phyloP scores from a whole-genome alignment of 2,888 invertebrate species.

The Stenodema calcarata region DNA sequence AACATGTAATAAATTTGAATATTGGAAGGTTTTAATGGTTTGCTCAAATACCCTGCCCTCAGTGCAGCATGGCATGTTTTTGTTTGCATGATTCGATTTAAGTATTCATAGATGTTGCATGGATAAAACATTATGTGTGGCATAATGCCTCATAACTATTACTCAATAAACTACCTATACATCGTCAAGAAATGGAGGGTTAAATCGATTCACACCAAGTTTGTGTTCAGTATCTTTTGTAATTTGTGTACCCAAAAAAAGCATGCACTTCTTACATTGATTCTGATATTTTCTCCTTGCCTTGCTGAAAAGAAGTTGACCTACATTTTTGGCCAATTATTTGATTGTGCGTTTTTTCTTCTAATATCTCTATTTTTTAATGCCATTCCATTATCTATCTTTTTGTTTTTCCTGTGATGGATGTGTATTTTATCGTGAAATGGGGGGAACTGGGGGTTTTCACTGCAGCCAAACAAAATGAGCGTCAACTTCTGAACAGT shows the following conservation, averaged over 20 bases:
- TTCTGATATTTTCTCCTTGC: slow-evolving; percentile 40
- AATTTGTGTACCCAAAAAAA: slow-evolving; percentile 34
- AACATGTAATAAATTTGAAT: too few relatives aligned
- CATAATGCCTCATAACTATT: neutral
- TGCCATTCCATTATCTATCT: slow-evolving; percentile 51
- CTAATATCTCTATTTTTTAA: slow-evolving; percentile 61
- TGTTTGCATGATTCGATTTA: slow-evolving; percentile 30
- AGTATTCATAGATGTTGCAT: slow-evolving; percentile 31
- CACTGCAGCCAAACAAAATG: slow-evolving; percentile 71
- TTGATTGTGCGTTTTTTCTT: slow-evolving; percentile 67
- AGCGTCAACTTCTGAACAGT: slow-evolving; percentile 80
- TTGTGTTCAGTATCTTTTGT: slow-evolving; percentile 1
- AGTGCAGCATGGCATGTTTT: slow-evolving; percentile 39
- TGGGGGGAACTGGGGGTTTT: slow-evolving; percentile 41
- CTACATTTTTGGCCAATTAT: slow-evolving; percentile 83
- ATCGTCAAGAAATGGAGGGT: neutral
- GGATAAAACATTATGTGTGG: neutral
- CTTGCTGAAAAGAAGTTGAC: slow-evolving; percentile 84
- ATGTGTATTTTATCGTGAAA: slow-evolving; percentile 53
- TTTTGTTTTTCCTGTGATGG: slow-evolving; percentile 53
- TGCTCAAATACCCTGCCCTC: slow-evolving; percentile 5
- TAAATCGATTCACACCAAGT: neutral
- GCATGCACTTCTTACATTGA: slow-evolving; percentile 36
- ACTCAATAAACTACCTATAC: neutral
- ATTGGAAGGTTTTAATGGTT: slow-evolving; percentile 5